phyloP scores from a whole-genome alignment of 2,113 vertebrate species.

The Cinclus cinclus region DNA sequence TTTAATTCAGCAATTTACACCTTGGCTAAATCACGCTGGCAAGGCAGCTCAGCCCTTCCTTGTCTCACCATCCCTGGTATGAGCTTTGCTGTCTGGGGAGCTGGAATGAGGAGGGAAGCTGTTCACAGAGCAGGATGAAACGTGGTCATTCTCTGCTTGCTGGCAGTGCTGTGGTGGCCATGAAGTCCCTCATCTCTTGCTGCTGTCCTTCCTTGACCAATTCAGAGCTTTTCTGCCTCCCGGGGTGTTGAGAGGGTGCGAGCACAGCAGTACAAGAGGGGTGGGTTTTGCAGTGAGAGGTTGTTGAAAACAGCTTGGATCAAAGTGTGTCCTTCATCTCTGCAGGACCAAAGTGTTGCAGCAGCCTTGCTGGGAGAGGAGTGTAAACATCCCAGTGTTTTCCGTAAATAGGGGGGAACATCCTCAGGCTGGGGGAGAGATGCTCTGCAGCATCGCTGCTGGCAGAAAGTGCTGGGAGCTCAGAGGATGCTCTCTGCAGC shows the following conservation, averaged over 20 bases:
- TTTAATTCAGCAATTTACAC: not conserved
- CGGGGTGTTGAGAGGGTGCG: accelerated
- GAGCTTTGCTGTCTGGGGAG: not conserved
- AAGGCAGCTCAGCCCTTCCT: not conserved
- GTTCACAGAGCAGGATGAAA: not conserved
- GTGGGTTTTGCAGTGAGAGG: not conserved
- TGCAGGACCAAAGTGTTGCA: not conserved
- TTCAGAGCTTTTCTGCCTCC: not conserved
- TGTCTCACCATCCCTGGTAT: not conserved
- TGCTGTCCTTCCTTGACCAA: not conserved
- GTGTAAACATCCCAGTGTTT: not conserved
- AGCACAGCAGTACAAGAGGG: accelerated
- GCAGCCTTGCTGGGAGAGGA: not conserved
- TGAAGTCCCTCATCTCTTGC: not conserved
- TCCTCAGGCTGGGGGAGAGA: not conserved
- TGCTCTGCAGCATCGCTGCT: not conserved
- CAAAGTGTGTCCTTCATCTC: not conserved
- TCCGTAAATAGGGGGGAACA: accelerated
- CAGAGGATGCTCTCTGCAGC: not conserved
- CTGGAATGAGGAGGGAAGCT: not conserved
- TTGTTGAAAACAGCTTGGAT: not conserved
- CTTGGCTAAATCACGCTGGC: not conserved
- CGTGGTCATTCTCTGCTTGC: accelerated
- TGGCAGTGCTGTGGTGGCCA: accelerated
- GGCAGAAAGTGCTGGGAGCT: not conserved